phyloP scores from a whole-genome alignment of 2,797 vertebrate genomes.

The Dendrocincla fuliginosa region DNA sequence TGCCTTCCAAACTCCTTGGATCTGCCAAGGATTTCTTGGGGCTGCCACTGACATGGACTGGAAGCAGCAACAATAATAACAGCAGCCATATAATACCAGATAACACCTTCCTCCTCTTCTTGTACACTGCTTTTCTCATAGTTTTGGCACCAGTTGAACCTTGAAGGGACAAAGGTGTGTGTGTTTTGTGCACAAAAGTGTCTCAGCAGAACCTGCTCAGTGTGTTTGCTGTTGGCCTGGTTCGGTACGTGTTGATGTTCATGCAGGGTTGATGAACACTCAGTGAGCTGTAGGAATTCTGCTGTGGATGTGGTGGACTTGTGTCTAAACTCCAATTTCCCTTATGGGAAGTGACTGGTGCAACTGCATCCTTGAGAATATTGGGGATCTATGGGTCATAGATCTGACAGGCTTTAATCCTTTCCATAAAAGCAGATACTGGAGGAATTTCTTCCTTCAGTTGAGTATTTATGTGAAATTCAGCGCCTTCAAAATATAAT shows the following conservation, averaged over 20 bases:
- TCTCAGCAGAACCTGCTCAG: background rate
- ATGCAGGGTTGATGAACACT: fast-evolving
- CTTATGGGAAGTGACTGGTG: background rate
- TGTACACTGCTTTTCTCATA: background rate
- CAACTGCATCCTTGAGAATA: background rate
- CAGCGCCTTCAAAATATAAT: background rate
- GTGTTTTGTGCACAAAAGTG: background rate
- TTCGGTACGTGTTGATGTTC: background rate
- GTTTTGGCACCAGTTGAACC: background rate
- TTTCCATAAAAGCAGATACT: background rate
- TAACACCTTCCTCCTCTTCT: background rate
- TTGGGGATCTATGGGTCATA: background rate
- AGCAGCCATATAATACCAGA: background rate
- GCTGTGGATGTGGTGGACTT: background rate
- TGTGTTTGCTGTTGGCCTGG: background rate
- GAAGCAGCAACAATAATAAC: background rate
- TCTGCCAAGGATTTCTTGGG: background rate
- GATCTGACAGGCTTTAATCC: background rate
- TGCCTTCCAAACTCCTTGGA: background rate
- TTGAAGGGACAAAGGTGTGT: background rate
- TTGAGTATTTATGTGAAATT: conserved; percentile 19
- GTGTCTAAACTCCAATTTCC: background rate
- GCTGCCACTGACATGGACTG: background rate
- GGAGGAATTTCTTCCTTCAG: background rate
- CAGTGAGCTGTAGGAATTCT: background rate